These are phyloP conservation scores for Penaeus monodon DNA, from an alignment of 2,888 invertebrate genomes.

Conservation along the genomic window DNA sequence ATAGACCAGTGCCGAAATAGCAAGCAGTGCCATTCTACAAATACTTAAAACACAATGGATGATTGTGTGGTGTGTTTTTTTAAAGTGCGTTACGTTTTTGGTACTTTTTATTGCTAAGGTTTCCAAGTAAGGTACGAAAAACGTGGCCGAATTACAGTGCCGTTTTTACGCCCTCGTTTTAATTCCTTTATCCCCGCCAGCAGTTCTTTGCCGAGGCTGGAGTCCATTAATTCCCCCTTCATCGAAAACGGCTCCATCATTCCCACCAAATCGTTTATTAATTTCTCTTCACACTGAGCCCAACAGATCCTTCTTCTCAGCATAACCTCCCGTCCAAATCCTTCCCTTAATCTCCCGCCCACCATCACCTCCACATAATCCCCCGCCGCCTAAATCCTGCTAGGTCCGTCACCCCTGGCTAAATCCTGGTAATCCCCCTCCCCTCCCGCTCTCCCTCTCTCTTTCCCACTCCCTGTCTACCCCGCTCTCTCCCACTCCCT, in stretches of 20 bases:
- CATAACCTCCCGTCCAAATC: slow-evolving; percentile 36
- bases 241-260: slow-evolving; percentile 9
- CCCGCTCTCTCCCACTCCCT: background rate
- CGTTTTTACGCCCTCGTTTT: no score
- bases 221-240: slow-evolving; percentile 13
- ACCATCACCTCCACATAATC: slow-evolving; percentile 2
- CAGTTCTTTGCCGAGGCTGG: no score
- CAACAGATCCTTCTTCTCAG: slow-evolving; percentile 23
- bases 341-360: slow-evolving; percentile 22
- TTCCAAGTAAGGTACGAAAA: no score
- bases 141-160: no score
- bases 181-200: no score
- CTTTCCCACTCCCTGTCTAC: background rate
- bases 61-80: no score
- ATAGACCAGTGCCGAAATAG: no score
- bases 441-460: background rate
- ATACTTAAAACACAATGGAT: no score
- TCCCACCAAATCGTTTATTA: slow-evolving; percentile 30
- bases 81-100: no score
- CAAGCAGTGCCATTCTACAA: no score
- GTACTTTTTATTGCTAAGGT: no score
- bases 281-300: slow-evolving; percentile 31
- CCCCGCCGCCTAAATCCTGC: background rate
- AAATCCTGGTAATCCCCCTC: background rate
- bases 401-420: background rate